Base-by-base conservation (phyloP, 2,797 vertebrate species). In the Pseudotriccus pelzelni region DNA sequence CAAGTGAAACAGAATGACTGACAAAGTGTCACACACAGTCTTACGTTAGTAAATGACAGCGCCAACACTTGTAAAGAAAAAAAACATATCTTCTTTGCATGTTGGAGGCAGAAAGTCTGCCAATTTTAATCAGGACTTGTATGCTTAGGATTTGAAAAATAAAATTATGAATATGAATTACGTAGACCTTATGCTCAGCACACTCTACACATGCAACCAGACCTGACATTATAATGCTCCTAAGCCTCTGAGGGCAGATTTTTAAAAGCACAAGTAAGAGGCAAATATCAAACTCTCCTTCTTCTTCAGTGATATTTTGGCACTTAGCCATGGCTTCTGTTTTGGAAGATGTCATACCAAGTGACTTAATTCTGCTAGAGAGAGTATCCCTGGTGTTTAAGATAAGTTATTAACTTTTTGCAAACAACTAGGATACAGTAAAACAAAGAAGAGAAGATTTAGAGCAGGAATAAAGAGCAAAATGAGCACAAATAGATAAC, bases 151-250 rank as follows among this genome's bases (percentile, higher is more conserved):
- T 50, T 50, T 62, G 46, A 77, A 87, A 95, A 93, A 19, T 39
- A 72, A 90, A 94, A 79, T 46, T 43, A 55, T 82, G 76, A 84
- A 94, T 39, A 49, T 60, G 36, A 79, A 79, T 95, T 81, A 79
- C 3, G 0, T 24, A 88, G 66, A 59, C 58, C 80, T 89, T 92
- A 62, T 64, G 72, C 39, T 86, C 76, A 87, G 47, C 10, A 23
- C 37, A 73, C 25, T 73, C 56, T 63, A 34, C 25, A 56, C 41
- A 21, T 62, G 41, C 34, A 53, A 37, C 87, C 53, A 89, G 52
- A 49, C 9, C 47, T 75, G 81, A 80, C 46, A 62, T 92, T 68
- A 43, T 23, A 85, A 37, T 21, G 30, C n/a, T 82, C 20, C 15
- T 37, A 73, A 14, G 15, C 21, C 59, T 69, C 70, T 53, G 49